Base-by-base conservation (phyloP, 1,140 invertebrate species). In the Bombus superbus region DNA sequence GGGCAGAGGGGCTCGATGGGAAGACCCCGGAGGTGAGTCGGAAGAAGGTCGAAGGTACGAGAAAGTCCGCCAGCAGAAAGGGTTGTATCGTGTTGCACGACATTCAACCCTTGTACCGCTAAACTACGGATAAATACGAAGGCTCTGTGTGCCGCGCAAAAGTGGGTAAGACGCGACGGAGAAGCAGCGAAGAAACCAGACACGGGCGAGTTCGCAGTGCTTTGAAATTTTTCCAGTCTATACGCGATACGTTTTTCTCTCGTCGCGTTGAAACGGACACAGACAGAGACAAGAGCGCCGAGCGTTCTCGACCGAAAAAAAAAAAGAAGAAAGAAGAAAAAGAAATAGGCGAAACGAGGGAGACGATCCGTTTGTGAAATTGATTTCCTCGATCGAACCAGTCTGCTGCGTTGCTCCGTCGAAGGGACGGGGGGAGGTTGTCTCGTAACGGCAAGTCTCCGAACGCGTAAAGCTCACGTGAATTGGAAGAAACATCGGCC, bases 61-160 rank as follows among this genome's bases (percentile, higher is more conserved):
- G 81, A 87, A 91, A 89, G 79, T 87, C 80, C 86, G 66, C 81
- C 81, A 86, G 74, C 87, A 91, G 87, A 89, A 85, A 88, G 89
- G 89, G 86, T 89, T 87, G 89, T 93, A 91, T 92, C 92, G 91
- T 91, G 92, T 93, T 91, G 90, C 90, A 90, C 92, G 92, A 88
- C 87, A 91, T 93, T 93, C 90, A 91, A 92, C 88, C 88, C 89
- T 89, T 88, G 89, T 89, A 86, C 83, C 79, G 76, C 59, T 88
- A 90, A 92, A 91, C 88, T 91, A 89, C 80, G 71, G 78, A 92
- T 92, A 92, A 91, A 91, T 93, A 88, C 81, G 88, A 83, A 90
- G 68, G 79, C 78, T 79, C 42, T 47, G 85, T 75, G 89, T 75
- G 89, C 85, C 81, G 87, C 79, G 85, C 85, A 64, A 91, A 91